Base-by-base conservation (phyloP, 2,797 vertebrate species). In the Macroramphosus scolopax region DNA sequence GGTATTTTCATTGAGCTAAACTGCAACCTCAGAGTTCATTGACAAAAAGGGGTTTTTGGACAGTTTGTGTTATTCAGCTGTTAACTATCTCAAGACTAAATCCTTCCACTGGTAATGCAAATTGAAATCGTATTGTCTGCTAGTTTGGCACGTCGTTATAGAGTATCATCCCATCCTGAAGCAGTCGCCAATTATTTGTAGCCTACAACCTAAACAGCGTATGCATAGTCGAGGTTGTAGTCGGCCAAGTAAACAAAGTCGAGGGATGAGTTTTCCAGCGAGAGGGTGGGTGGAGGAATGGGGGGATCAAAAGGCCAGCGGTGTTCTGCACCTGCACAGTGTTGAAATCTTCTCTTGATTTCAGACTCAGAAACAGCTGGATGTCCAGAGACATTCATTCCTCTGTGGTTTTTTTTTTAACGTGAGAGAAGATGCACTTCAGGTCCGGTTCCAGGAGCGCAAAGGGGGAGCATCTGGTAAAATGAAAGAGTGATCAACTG, bases 321-420 rank as follows among this genome's bases (percentile, higher is more conserved):
- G 16, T 15, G 7, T n/a, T 58, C 45, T 66, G 61, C 70, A 81
- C 75, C 72, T 73, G 56, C 29, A n/a, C n/a, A 39, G 10, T 37
- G 37, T 37, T 55, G 36, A 72, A 68, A 61, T 61, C 71, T 77
- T 45, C 43, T 56, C 45, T 39, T 3, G 1, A 17, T 75, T 67
- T 51, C n/a, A n/a, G 41, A 72, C 42, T 42, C 33, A 48, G 32
- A 53, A 26, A 61, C n/a, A n/a, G n/a, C n/a, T n/a, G n/a, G n/a
- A 36, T 51, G 31, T 44, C 50, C 59, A 57, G 51, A 44, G 69
- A 41, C 57, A 57, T n/a, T n/a, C 49, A 55, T 22, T 22, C 31
- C 45, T 47, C 34, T n/a, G n/a, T n/a, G n/a, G n/a, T n/a, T 68
- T 41, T 31, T 44, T 63, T 52, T 44, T 53, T 67, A 52, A 28